Percentiles rank a stretch among this genome's conserved stretches.
Evolutionary conservation across 2,113 vertebrate species (phyloP).

Genomic region (Myiozetetes cayanensis): DNA sequence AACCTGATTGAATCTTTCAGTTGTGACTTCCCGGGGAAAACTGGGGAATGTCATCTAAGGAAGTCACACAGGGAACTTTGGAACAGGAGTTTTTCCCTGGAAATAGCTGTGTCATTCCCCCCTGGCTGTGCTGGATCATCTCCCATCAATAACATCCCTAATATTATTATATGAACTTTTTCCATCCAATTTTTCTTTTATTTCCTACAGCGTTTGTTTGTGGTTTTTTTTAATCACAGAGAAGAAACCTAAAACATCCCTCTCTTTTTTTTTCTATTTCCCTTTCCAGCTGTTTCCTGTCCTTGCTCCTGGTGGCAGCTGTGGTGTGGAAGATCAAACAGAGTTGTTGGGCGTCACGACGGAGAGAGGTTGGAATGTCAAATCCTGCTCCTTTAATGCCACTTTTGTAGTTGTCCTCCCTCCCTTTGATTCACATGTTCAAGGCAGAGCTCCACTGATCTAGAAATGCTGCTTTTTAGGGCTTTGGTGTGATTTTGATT

Average conservation of each 20-base stretch:
- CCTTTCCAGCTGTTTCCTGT: slow-evolving; percentile 89
- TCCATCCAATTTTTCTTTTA: neutral
- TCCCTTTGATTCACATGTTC: neutral
- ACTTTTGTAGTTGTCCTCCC: neutral
- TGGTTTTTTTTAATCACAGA: neutral
- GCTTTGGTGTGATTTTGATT: neutral
- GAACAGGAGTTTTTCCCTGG: neutral
- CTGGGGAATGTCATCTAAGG: accelerated
- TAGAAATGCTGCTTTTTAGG: neutral
- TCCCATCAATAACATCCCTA: neutral
- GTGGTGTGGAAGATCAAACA: slow-evolving; percentile 98
- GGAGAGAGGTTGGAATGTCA: slow-evolving; percentile 83
- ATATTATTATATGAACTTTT: neutral
- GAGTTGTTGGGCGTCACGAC: slow-evolving; percentile 92
- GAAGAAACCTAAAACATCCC: neutral
- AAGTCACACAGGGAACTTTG: neutral
- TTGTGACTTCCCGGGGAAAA: neutral
- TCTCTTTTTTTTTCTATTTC: too few relatives aligned
- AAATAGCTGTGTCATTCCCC: neutral
- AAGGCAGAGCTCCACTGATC: neutral
- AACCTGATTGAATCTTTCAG: neutral
- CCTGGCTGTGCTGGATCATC: neutral
- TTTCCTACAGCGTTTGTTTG: neutral
- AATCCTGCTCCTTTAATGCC: neutral
- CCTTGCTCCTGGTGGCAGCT: slow-evolving; percentile 91